These are phyloP conservation scores for Mimas tiliae DNA, from an alignment of 2,888 invertebrate species.

Conservation along the genomic window DNA sequence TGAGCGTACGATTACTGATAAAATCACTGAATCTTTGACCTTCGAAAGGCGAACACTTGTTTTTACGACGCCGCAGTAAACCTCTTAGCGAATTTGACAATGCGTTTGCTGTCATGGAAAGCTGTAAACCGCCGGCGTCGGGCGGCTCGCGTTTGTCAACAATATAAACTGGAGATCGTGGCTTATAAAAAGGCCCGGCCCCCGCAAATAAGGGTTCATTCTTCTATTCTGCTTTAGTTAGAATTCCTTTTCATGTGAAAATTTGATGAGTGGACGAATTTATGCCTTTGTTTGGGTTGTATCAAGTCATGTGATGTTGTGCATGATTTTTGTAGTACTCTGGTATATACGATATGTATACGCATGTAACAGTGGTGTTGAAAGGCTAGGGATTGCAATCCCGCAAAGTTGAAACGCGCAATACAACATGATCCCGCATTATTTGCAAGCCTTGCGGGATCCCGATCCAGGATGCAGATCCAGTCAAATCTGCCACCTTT, in stretches of 20 bases:
- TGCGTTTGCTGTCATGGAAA: conserved; percentile 57
- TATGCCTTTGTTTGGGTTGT: conserved; percentile 25
- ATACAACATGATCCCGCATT: too few species aligned
- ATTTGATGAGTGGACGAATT: conserved; percentile 27
- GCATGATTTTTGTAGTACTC: conserved; percentile 3
- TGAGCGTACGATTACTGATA: conserved; percentile 5
- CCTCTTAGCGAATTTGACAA: conserved; percentile 64
- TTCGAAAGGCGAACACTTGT: conserved; percentile 47
- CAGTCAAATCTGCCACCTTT: too few species aligned
- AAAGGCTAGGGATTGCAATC: too few species aligned
- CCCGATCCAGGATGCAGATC: too few species aligned
- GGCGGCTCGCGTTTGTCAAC: conserved; percentile 63
- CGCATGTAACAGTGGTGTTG: too few species aligned
- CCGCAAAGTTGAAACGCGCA: too few species aligned
- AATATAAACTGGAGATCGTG: conserved; percentile 59
- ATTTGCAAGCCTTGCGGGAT: too few species aligned
- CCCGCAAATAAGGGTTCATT: conserved; percentile 43
- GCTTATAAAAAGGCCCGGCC: conserved; percentile 37
- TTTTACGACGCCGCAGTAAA: conserved; percentile 66
- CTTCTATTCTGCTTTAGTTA: conserved; percentile 33
- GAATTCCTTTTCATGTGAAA: conserved; percentile 28
- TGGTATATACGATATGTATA: neutral
- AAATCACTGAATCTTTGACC: conserved; percentile 22
- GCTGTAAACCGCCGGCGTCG: conserved; percentile 63
- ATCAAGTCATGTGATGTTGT: conserved; percentile 7